Evolutionary conservation across 2,797 vertebrate species (phyloP).

Genomic region (Anabacerthia variegaticeps): DNA sequence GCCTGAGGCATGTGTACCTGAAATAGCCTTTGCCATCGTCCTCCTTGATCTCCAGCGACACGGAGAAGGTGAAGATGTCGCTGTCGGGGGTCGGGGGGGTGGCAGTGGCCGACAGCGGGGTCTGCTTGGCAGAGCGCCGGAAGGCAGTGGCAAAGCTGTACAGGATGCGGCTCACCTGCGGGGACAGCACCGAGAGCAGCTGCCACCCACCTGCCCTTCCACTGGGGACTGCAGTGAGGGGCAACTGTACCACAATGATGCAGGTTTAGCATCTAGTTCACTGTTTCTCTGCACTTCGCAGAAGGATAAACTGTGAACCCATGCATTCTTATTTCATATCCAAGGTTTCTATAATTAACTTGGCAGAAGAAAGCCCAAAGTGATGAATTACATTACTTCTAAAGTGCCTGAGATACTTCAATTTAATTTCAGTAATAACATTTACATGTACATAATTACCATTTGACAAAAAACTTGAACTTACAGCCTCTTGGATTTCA

Average conservation of each 20-base stretch:
- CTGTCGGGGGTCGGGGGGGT: constrained; percentile 93
- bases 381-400: not conserved
- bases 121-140: constrained; percentile 91
- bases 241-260: fast-evolving
- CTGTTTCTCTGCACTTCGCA: not conserved
- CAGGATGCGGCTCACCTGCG: constrained; percentile 94
- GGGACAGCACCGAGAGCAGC: not conserved
- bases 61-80: constrained; percentile 95
- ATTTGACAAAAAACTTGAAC: constrained; percentile 49
- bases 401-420: not conserved
- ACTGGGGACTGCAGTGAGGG: not conserved
- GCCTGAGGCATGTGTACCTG: constrained; percentile 79
- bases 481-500: constrained; percentile 98
- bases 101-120: constrained; percentile 80
- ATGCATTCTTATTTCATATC: not conserved
- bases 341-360: not conserved
- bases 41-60: constrained; percentile 97
- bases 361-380: not conserved
- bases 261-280: not conserved
- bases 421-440: not conserved
- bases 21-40: constrained; percentile 98
- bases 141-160: constrained; percentile 99
- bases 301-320: not conserved
- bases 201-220: not conserved
- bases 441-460: not conserved